Evolutionary conservation across 2,113 vertebrate genomes (phyloP).

Genomic region (Dermatemys mawii): DNA sequence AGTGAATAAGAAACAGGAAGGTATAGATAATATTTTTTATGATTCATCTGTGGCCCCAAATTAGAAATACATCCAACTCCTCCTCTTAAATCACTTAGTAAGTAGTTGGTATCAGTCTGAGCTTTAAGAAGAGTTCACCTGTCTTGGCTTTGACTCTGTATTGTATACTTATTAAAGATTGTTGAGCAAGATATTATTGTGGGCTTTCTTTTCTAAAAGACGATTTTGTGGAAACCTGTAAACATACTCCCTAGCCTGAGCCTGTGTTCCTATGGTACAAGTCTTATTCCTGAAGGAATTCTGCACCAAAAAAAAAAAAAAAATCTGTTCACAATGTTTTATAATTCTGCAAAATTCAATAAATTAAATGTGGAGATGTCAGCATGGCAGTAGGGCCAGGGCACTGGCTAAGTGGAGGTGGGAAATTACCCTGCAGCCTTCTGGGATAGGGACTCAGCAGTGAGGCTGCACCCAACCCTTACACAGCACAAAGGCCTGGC

Average conservation of each 20-base stretch:
- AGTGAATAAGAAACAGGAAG: not conserved
- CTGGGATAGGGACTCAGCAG: too few species aligned
- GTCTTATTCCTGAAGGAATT: not conserved
- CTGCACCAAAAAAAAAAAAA: too few species aligned
- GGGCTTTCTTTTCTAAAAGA: not conserved
- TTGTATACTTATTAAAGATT: not conserved
- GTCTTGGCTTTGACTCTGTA: not conserved
- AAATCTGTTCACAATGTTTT: too few species aligned
- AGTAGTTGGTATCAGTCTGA: not conserved
- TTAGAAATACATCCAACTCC: not conserved
- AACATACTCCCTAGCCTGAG: not conserved
- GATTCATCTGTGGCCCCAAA: not conserved
- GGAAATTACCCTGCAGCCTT: too few species aligned
- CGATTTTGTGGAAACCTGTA: not conserved
- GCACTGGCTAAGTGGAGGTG: too few species aligned
- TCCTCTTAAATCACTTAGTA: not conserved
- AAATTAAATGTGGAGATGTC: too few species aligned
- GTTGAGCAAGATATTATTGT: not conserved
- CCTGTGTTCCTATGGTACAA: not conserved
- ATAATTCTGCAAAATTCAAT: too few species aligned
- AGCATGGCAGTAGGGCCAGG: too few species aligned
- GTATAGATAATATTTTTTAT: not conserved
- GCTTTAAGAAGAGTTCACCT: not conserved
- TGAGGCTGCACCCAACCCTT: too few species aligned
- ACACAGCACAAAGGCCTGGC: too few species aligned